Evolutionary conservation across 2,797 vertebrate genomes (phyloP).

Genomic region (Tragopan temminckii): DNA sequence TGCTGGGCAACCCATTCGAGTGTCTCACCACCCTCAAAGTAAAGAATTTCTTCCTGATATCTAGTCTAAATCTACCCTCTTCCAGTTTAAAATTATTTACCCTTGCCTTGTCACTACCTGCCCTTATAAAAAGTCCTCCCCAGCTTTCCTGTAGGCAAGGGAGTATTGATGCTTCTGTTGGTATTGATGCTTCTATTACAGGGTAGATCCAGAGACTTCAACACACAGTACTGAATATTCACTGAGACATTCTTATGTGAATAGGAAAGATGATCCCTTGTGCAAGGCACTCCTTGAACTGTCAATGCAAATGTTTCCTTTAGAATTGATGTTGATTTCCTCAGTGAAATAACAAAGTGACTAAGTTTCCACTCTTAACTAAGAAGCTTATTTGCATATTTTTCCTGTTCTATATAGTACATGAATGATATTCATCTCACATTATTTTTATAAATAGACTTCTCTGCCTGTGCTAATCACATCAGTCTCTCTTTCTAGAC

Average conservation of each 20-base stretch:
- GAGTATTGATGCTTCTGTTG: no score
- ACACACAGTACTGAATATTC: background rate
- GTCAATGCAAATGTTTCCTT: background rate
- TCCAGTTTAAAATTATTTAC: no score
- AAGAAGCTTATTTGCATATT: background rate
- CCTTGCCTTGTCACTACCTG: no score
- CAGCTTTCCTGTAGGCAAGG: no score
- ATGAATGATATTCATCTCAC: background rate
- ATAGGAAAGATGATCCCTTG: background rate
- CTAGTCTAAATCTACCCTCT: no score
- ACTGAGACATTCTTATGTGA: background rate
- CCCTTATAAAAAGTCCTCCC: no score
- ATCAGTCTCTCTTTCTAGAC: background rate
- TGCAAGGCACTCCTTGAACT: background rate
- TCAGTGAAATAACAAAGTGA: background rate
- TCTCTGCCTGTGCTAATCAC: background rate
- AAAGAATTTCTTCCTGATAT: no score
- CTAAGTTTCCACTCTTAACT: background rate
- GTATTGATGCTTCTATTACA: background rate
- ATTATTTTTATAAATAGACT: background rate
- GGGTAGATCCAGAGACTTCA: background rate
- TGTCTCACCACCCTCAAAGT: no score
- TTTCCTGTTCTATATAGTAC: background rate
- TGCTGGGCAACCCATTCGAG: no score
- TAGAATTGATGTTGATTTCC: background rate